Percentiles rank a stretch among this genome's conserved stretches.
These are phyloP conservation scores for Temnothorax curvispinosus DNA, from an alignment of 1,140 invertebrate species.

Conservation along the genomic window DNA sequence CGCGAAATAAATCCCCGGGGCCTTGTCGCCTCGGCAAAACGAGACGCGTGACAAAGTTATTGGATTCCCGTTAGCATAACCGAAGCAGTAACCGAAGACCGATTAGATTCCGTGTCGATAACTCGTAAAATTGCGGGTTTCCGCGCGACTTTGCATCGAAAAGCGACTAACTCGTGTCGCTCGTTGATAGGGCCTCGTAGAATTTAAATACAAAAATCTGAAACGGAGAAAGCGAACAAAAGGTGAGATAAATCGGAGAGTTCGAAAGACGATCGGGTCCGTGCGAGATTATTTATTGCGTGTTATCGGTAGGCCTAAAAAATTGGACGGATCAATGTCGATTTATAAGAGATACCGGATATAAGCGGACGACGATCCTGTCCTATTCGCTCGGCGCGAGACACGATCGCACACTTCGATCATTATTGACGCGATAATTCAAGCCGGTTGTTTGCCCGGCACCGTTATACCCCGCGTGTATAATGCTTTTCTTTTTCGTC, in stretches of 20 bases:
- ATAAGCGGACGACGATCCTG: neutral
- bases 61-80: slow-evolving; percentile 56
- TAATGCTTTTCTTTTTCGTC: slow-evolving; percentile 20
- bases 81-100: slow-evolving; percentile 48
- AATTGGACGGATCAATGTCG: neutral
- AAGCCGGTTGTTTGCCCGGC: slow-evolving; percentile 40
- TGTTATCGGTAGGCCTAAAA: neutral
- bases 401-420: slow-evolving; percentile 51
- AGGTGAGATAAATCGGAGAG: neutral
- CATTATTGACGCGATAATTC: slow-evolving; percentile 64
- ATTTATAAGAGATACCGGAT: neutral
- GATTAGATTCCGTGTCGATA: slow-evolving; percentile 48
- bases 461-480: slow-evolving; percentile 52
- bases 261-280: neutral
- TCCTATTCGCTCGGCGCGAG: neutral
- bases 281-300: neutral
- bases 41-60: slow-evolving; percentile 65
- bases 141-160: neutral
- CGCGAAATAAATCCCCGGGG: slow-evolving; percentile 69
- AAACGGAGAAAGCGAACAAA: neutral
- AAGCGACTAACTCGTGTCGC: neutral
- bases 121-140: slow-evolving; percentile 14
- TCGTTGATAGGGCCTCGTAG: neutral
- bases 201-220: neutral
- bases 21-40: slow-evolving; percentile 62